A percentile compares a stretch with the other conserved stretches of the same genome.
Evolutionary conservation across 2,113 vertebrate genomes (phyloP).

Genomic region (Chionis minor): DNA sequence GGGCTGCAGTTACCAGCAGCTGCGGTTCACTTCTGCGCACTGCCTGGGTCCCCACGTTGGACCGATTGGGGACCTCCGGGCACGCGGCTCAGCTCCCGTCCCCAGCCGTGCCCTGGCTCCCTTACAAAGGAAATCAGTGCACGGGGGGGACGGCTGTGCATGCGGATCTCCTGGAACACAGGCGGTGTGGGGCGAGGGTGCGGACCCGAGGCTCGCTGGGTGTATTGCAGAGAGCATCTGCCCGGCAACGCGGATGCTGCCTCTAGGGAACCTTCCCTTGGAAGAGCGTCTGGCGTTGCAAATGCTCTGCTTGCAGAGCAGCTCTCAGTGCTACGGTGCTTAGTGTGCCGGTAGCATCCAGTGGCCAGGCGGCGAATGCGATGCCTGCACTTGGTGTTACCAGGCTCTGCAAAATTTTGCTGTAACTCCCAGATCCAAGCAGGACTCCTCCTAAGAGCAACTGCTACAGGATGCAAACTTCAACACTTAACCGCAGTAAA

Average conservation of each 20-base stretch:
- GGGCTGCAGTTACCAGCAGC: background rate
- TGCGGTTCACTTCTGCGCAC: background rate
- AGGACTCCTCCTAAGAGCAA: background rate
- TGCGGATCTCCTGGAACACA: background rate
- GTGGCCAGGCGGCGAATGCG: background rate
- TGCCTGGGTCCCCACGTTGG: background rate
- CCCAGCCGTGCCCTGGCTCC: background rate
- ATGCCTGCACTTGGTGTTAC: background rate
- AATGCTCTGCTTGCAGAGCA: background rate
- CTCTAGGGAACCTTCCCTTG: background rate
- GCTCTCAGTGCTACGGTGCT: background rate
- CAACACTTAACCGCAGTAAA: background rate
- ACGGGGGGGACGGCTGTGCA: background rate
- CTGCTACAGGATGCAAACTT: background rate
- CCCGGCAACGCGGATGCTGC: background rate
- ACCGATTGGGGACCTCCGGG: accelerated
- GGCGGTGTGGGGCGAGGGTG: accelerated
- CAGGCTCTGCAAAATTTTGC: background rate
- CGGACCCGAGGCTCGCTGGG: background rate
- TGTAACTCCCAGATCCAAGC: background rate
- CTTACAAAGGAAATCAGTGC: background rate
- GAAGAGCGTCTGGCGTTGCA: background rate
- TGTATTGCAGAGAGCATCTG: background rate
- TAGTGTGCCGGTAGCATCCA: background rate
- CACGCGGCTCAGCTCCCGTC: background rate